Evolutionary conservation across 2,888 invertebrate species (phyloP), one percentile per base, ranked within the genome.

Genomic region (Epinotia nisella): DNA sequence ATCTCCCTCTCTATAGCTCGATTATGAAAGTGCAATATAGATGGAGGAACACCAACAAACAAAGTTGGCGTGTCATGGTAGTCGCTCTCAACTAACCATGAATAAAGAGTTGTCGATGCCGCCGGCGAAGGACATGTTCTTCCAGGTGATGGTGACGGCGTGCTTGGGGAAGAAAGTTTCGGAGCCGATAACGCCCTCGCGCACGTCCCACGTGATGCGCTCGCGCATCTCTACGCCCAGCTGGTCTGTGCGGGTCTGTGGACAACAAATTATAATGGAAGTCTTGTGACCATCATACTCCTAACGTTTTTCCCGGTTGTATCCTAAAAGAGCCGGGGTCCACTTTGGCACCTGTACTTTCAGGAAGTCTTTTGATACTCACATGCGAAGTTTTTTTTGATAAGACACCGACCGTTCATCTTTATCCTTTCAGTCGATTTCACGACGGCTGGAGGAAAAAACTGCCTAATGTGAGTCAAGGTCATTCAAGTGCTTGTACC

Each of bases 111-210:
- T 96, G 77, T 96, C 96, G 80, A 97, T 97, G 78, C 98, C 98
- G 67, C 98, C 98, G 83, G 97, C 95, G 86, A 98, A 98, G 0
- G 98, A 97, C 90, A 99, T 96, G 89, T 99, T 99, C 88, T 98
- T 98, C 99, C 99, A 99, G 0, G 99, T 99, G 70, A 97, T 95
- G 75, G 98, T 97, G 74, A 98, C 93, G 3, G 96, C 97, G 84
- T 98, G 98, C 85, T 98, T 98, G 0, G 99, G 98, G 78, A 96
- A 95, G 90, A 99, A 99, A 2, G 96, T 96, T 58, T 97, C 97
- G 0, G 98, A 96, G 0, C 99, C 99, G 35, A 98, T 97, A 24
- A 99, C 98, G 11, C 98, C 98, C 79, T 97, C 95, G 60, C 97
- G 95, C 74, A 98, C 96, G 84, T 98, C 98, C 97, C 98, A 98